These are phyloP conservation scores for Hanleya hanleyi DNA, from an alignment of 2,888 invertebrate genomes.

Conservation along the genomic window DNA sequence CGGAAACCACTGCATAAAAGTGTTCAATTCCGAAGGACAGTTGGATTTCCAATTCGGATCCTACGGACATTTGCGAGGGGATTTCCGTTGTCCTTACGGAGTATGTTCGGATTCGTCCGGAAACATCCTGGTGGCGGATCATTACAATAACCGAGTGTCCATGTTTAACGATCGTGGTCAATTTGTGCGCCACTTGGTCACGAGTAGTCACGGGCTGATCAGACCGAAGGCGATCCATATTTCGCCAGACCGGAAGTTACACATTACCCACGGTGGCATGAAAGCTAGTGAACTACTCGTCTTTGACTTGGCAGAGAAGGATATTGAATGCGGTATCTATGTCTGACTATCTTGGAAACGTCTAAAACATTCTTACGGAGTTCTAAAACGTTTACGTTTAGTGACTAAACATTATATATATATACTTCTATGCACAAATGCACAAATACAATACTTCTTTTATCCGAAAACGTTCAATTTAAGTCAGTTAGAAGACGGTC, in stretches of 20 bases:
- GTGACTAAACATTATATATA: too few relatives aligned
- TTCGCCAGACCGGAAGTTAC: constrained; percentile 40
- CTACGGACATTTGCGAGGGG: constrained; percentile 74
- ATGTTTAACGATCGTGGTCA: constrained; percentile 52
- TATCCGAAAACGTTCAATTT: too few relatives aligned
- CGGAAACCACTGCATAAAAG: constrained; percentile 75
- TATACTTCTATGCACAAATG: too few relatives aligned
- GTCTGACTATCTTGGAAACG: too few relatives aligned
- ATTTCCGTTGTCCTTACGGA: constrained; percentile 75
- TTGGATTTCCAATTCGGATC: constrained; percentile 74
- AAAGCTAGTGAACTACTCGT: constrained; percentile 45
- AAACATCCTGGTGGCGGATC: constrained; percentile 75
- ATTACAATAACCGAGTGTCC: constrained; percentile 73
- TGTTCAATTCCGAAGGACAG: constrained; percentile 73
- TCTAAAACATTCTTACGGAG: too few relatives aligned
- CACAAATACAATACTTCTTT: too few relatives aligned
- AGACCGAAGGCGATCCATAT: constrained; percentile 50
- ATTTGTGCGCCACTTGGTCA: constrained; percentile 54
- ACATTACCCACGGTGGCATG: constrained; percentile 43
- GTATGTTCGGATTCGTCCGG: constrained; percentile 74
- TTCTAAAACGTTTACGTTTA: too few relatives aligned
- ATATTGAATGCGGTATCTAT: neutral
- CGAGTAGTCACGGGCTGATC: constrained; percentile 35
- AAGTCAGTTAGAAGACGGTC: too few relatives aligned
- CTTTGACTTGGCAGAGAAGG: neutral